These are phyloP conservation scores for Lepidotrigona ventralis DNA, from an alignment of 1,140 invertebrate genomes.

Conservation along the genomic window DNA sequence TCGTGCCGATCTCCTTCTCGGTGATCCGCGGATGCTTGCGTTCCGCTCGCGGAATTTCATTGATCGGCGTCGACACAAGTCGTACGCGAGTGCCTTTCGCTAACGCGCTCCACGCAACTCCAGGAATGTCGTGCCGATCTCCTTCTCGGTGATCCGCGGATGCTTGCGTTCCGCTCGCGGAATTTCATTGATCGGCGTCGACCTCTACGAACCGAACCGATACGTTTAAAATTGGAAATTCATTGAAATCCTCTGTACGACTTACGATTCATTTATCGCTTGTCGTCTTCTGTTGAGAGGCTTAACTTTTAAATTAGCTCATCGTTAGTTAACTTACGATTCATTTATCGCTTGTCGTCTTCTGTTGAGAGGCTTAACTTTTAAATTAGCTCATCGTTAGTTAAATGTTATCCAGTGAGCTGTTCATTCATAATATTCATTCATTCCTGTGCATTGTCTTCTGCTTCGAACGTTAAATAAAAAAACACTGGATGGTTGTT, in stretches of 20 bases:
- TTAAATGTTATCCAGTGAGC: constrained; percentile 4
- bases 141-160: constrained; percentile 41
- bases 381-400: neutral
- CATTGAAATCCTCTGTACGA: neutral
- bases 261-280: neutral
- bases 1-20: constrained; percentile 47
- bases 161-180: constrained; percentile 26
- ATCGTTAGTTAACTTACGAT: neutral
- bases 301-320: constrained; percentile 2
- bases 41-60: constrained; percentile 53
- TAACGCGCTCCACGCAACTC: constrained; percentile 39
- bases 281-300: neutral
- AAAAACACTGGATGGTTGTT: too few species aligned
- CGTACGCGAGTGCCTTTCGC: constrained; percentile 55
- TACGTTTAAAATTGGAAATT: constrained; percentile 40
- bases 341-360: neutral
- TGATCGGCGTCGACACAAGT: too few species aligned
- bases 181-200: constrained; percentile 56
- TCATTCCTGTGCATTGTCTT: neutral
- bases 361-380: neutral
- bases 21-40: constrained; percentile 38
- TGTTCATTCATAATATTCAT: constrained; percentile 12
- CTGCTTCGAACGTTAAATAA: neutral
- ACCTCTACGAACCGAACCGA: constrained; percentile 34
- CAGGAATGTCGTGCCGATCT: constrained; percentile 54